Percentiles rank a stretch among this genome's conserved stretches.
These are phyloP conservation scores for Cuniculus paca DNA, from an alignment of 2,797 vertebrate genomes.

Conservation along the genomic window DNA sequence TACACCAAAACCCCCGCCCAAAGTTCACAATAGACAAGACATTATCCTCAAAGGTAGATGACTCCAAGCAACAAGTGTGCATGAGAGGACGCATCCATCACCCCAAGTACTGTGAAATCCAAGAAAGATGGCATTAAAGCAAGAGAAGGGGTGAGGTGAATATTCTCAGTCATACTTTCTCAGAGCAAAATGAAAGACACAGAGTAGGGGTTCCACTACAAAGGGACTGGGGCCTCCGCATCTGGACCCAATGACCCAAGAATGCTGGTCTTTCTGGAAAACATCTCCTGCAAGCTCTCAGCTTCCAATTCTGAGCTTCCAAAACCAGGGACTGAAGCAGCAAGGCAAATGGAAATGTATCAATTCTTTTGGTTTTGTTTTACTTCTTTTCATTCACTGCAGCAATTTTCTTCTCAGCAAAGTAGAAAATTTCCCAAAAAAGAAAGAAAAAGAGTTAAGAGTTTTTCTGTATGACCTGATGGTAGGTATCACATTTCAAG, in stretches of 20 bases:
- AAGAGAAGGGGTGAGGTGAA: neutral
- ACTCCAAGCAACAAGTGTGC: no score
- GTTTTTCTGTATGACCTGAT: neutral
- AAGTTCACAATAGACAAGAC: neutral
- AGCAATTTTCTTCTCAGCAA: slow-evolving; percentile 19
- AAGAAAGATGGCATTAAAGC: neutral
- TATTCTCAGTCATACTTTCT: neutral
- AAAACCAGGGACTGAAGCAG: neutral
- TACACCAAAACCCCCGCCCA: neutral
- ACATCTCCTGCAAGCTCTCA: neutral
- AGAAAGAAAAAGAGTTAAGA: neutral
- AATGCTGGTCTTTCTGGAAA: neutral
- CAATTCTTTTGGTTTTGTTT: neutral
- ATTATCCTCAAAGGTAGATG: neutral
- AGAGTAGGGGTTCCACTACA: neutral
- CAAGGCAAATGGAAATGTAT: neutral
- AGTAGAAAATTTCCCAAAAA: neutral
- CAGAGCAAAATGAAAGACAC: neutral
- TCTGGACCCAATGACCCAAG: no score
- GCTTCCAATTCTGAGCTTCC: neutral
- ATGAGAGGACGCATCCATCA: neutral
- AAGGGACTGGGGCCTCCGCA: neutral
- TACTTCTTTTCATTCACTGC: neutral
- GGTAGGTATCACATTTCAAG: neutral
- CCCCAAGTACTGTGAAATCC: no score